phyloP scores from a whole-genome alignment of 2,888 invertebrate genomes.

The Brenthis hecate region DNA sequence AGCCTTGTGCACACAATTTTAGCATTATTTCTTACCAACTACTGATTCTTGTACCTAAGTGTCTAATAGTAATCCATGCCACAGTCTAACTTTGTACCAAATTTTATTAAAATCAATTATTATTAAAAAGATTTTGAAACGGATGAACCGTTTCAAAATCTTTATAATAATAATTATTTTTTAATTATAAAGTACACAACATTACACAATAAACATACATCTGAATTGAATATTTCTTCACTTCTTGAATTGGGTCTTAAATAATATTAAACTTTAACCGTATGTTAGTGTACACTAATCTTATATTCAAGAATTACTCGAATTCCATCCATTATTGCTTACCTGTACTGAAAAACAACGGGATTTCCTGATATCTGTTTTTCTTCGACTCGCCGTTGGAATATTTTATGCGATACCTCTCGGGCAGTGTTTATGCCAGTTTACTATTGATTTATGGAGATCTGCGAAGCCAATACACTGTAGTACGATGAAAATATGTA shows the following conservation, averaged over 20 bases:
- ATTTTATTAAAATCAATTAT: not conserved
- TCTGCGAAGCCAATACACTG: slow-evolving; percentile 2
- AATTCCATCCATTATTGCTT: slow-evolving; percentile 49
- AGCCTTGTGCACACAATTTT: slow-evolving; percentile 6
- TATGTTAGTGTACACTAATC: slow-evolving; percentile 13
- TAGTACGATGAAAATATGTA: slow-evolving; percentile 11
- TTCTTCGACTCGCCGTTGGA: slow-evolving; percentile 24
- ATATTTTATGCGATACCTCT: slow-evolving; percentile 30
- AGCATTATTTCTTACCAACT: too few relatives aligned
- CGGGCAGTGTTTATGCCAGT: slow-evolving; percentile 21
- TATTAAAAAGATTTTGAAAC: too few relatives aligned
- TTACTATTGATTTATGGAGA: slow-evolving; percentile 28
- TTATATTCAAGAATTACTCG: slow-evolving; percentile 32
- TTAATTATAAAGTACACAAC: not conserved
- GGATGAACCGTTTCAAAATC: too few relatives aligned
- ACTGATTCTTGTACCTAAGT: not conserved
- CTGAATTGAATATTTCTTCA: not conserved
- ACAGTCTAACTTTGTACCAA: not conserved
- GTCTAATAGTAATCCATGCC: not conserved
- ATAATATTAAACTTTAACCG: not conserved
- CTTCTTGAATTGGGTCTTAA: not conserved
- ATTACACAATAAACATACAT: not conserved
- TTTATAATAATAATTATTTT: not conserved
- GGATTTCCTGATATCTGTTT: slow-evolving; percentile 41
- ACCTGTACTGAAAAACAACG: slow-evolving; percentile 51